Evolutionary conservation across 2,888 invertebrate species (phyloP).

Genomic region (Clunio marinus): DNA sequence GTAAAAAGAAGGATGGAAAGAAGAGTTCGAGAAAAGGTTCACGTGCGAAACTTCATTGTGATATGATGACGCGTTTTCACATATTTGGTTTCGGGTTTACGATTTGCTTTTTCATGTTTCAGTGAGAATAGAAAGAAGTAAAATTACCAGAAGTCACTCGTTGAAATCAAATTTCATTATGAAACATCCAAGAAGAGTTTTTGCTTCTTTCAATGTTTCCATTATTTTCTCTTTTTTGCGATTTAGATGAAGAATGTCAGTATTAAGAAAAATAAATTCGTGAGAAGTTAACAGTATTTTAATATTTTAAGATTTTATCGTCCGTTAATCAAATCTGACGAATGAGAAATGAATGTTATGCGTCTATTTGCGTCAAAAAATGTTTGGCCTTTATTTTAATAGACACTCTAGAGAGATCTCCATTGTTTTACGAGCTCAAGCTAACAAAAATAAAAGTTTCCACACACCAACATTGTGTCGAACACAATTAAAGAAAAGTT

Average conservation of each 20-base stretch:
- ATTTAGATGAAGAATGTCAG: not conserved
- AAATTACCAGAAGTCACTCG: no score
- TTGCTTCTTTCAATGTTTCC: not conserved
- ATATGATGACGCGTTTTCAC: no score
- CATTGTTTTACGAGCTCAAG: not conserved
- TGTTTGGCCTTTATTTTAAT: not conserved
- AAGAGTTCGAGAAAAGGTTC: not conserved
- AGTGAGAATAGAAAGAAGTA: no score
- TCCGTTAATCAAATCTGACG: not conserved
- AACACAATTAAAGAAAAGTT: not conserved
- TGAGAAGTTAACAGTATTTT: no score
- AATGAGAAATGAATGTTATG: not conserved
- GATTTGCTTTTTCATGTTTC: no score
- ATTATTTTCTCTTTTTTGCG: not conserved
- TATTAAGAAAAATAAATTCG: not conserved
- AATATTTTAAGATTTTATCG: no score
- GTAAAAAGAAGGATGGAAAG: not conserved
- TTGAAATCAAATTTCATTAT: no score
- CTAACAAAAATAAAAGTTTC: not conserved
- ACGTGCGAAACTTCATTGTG: not conserved
- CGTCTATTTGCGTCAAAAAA: not conserved
- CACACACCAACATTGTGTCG: not conserved
- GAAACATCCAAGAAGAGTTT: no score
- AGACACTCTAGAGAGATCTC: not conserved
- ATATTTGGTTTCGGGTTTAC: no score